phyloP scores from a whole-genome alignment of 2,888 invertebrate species.

The Cephus rjabovi region DNA sequence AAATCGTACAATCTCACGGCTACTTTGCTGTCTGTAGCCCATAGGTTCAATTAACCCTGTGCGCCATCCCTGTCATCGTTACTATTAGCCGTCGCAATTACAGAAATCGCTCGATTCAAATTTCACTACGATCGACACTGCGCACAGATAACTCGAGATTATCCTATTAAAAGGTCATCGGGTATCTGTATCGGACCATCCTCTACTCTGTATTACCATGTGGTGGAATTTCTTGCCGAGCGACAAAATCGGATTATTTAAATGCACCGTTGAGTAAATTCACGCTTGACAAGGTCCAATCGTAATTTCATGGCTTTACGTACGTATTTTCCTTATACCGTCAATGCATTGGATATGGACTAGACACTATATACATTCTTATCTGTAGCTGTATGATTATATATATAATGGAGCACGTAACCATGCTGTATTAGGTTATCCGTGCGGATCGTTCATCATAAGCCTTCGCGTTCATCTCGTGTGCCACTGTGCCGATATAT shows the following conservation, averaged over 20 bases:
- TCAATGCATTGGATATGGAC: background rate
- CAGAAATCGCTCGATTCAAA: background rate
- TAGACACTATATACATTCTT: background rate
- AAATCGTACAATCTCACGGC: background rate
- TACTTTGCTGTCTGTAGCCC: background rate
- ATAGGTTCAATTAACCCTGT: background rate
- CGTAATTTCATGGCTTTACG: background rate
- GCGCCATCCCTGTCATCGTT: background rate
- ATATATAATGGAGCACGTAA: background rate
- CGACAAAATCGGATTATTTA: background rate
- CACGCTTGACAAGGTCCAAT: background rate
- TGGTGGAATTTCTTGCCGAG: background rate
- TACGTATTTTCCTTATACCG: background rate
- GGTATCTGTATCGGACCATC: background rate
- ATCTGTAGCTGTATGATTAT: background rate
- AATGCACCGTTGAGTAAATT: background rate
- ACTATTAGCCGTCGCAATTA: background rate
- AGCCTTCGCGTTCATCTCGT: conserved; percentile 13
- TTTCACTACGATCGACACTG: background rate
- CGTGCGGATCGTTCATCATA: conserved; percentile 19
- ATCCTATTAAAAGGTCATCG: conserved; percentile 5
- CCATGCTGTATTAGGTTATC: conserved; percentile 8
- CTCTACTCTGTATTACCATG: background rate
- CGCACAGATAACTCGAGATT: background rate
- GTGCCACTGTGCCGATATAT: conserved; percentile 4